A percentile compares a stretch with the other conserved stretches of the same genome.
These are phyloP conservation scores for Phortica magna DNA, from an alignment of 2,888 invertebrate genomes.

Conservation along the genomic window DNA sequence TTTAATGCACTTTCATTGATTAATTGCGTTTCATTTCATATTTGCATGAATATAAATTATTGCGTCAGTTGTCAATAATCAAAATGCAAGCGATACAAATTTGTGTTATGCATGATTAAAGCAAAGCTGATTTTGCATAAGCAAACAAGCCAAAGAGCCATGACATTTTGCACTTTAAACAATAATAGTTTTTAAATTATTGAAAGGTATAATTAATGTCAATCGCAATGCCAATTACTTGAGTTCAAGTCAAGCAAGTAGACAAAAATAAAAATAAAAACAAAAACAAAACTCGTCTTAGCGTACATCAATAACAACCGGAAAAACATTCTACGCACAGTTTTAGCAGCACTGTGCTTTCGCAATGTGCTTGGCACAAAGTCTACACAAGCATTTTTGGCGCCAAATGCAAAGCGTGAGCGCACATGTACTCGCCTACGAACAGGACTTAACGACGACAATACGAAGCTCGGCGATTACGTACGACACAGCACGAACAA, in stretches of 20 bases:
- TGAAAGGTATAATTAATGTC: neutral
- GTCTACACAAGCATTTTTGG: conserved; percentile 66
- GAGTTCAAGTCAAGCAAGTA: neutral
- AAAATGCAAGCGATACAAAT: too few relatives aligned
- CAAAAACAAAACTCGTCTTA: too few relatives aligned
- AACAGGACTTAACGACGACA: conserved; percentile 11
- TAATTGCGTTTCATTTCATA: conserved; percentile 2
- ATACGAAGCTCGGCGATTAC: conserved; percentile 33
- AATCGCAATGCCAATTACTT: neutral
- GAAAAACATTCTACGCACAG: conserved; percentile 48
- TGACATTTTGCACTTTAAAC: neutral
- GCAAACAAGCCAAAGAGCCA: too few relatives aligned
- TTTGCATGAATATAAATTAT: neutral
- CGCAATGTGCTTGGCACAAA: conserved; percentile 22
- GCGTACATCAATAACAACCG: too few relatives aligned
- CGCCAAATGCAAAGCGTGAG: conserved; percentile 62
- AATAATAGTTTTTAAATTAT: neutral
- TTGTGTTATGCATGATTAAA: too few relatives aligned
- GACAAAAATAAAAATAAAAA: conserved; percentile 19
- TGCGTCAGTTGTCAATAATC: neutral
- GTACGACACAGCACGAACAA: conserved; percentile 44
- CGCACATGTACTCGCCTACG: conserved; percentile 40
- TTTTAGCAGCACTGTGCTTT: conserved; percentile 57
- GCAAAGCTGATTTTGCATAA: too few relatives aligned
- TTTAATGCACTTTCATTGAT: conserved; percentile 19